phyloP scores from a whole-genome alignment of 2,888 invertebrate genomes.

The Ferdinandea cuprea region DNA sequence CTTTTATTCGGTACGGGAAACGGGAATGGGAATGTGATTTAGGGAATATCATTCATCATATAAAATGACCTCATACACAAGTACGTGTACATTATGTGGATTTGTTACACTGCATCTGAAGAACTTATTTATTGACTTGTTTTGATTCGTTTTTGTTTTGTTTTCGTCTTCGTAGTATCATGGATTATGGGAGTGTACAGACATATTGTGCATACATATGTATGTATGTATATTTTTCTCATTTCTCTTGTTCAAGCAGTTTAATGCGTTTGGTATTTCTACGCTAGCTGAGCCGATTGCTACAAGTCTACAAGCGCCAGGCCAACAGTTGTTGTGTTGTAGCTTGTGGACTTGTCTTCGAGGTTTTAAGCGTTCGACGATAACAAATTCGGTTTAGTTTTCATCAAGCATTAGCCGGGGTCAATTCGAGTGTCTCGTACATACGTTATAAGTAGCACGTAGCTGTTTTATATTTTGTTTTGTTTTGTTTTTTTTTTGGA shows the following conservation, averaged over 20 bases:
- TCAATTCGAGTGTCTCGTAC: conserved; percentile 38
- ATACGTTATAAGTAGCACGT: conserved; percentile 19
- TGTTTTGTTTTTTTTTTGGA: background rate
- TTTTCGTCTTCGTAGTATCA: conserved; percentile 58
- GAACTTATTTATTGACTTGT: conserved; percentile 64
- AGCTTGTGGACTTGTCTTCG: conserved; percentile 24
- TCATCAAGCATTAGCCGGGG: conserved; percentile 30
- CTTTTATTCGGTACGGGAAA: background rate
- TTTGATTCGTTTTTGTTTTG: conserved; percentile 65
- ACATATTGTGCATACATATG: no score
- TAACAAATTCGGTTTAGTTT: conserved; percentile 63
- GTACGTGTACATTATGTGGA: no score
- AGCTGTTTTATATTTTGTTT: conserved; percentile 13
- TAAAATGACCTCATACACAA: conserved; percentile 61
- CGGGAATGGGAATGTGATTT: background rate
- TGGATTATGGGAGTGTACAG: no score
- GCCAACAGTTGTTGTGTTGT: conserved; percentile 21
- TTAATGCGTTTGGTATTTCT: conserved; percentile 39
- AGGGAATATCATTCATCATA: background rate
- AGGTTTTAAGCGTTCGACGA: conserved; percentile 62
- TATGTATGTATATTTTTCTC: background rate
- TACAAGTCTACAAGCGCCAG: conserved; percentile 20
- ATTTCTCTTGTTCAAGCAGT: conserved; percentile 24
- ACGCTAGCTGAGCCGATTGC: conserved; percentile 2
- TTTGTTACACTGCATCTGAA: conserved; percentile 5